These are phyloP conservation scores for Mesocentrotus franciscanus DNA, from an alignment of 53 echinoderm and acorn worm genomes.

Conservation along the genomic window DNA sequence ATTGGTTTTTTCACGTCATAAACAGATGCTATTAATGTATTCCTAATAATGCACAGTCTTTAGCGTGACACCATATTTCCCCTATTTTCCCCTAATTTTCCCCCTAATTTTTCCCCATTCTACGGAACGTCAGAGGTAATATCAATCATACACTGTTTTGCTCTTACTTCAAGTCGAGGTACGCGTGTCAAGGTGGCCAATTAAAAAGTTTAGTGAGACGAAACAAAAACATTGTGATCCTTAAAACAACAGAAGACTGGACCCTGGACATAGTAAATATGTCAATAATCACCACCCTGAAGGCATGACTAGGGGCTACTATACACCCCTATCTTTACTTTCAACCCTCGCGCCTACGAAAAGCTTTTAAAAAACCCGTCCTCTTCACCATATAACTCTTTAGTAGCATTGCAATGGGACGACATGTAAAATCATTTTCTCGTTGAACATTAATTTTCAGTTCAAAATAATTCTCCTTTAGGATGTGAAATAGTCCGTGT, in stretches of 20 bases:
- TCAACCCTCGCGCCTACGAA: background rate
- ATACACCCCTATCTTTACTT: background rate
- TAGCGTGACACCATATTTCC: background rate
- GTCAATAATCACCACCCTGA: slow-evolving; percentile 25
- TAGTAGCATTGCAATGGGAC: no score
- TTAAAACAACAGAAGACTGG: background rate
- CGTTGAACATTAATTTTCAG: no score
- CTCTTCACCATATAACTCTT: no score
- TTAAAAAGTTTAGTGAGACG: background rate
- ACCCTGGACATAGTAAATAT: slow-evolving; percentile 18
- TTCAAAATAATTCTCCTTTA: no score
- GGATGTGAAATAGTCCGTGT: no score
- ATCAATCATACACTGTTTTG: background rate
- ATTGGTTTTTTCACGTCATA: background rate
- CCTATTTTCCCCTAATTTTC: background rate
- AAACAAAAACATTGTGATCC: slow-evolving; percentile 31
- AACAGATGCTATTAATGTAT: background rate
- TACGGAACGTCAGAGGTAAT: background rate
- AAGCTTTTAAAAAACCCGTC: no score
- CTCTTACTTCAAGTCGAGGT: background rate
- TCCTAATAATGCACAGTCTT: background rate
- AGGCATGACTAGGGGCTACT: background rate
- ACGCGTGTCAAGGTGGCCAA: background rate
- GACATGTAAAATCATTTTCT: background rate
- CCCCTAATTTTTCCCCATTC: background rate